Base-by-base conservation (phyloP, 2,113 vertebrate species). In the Ardeotis arabs region DNA sequence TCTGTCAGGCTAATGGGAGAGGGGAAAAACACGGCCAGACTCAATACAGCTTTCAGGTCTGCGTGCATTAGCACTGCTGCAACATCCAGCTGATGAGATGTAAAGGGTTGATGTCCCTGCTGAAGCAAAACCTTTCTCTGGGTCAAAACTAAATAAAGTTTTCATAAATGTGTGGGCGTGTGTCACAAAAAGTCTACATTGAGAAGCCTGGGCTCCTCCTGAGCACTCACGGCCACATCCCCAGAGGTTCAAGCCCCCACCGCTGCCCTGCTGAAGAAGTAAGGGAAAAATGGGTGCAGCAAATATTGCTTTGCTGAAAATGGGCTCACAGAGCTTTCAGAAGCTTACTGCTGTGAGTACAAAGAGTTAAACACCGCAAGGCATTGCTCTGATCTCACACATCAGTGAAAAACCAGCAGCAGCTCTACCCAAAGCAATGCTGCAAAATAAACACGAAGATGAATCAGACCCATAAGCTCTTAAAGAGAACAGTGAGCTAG, bases 321-420 rank as follows among this genome's bases (percentile, higher is more conserved):
- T 2, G 0, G 1, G 63, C 39, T 84, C 68, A 33, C 19, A n/a
- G 47, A 81, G 53, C 73, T 89, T 69, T 66, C 77, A 62, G 33
- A 80, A 84, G 62, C 58, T 85, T 68, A 33, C 6, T 58, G 37
- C 62, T 79, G 69, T 17, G 77, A 76, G 16, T 35, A 37, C 33
- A 77, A 96, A 89, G 89, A 95, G 95, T 96, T 96, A 96, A 97
- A 76, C 70, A 85, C 87, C 7, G 10, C 75, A 67, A 95, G 89
- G 89, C 94, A 93, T 59, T 50, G 67, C 87, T 95, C 94, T 96
- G 93, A 94, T 95, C 94, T 95, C 80, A 84, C 92, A 95, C 69
- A 95, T 89, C 83, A 94, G 73, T 92, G 86, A 94, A 92, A 96
- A 93, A 90, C 8, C 68, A 95, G 92, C 86, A 81, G 88, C 77